Evolutionary conservation across 2,797 vertebrate species (phyloP).

Genomic region (Phaenicophaeus curvirostris): DNA sequence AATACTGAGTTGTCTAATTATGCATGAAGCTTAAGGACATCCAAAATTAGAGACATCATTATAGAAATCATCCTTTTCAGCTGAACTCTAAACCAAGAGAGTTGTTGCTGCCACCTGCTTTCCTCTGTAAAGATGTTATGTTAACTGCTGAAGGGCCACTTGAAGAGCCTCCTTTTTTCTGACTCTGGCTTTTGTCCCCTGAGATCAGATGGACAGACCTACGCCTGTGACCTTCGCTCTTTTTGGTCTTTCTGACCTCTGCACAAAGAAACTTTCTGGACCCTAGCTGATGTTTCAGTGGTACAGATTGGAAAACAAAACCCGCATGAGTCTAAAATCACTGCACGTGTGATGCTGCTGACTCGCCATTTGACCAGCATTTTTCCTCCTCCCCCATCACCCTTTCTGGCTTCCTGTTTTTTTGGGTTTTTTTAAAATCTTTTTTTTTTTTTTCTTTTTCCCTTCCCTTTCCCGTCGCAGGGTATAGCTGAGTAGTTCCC

Average conservation of each 20-base stretch:
- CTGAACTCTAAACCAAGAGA: neutral
- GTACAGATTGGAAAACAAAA: neutral
- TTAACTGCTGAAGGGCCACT: neutral
- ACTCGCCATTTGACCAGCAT: accelerated
- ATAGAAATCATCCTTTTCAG: neutral
- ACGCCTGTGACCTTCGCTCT: neutral
- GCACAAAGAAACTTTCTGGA: neutral
- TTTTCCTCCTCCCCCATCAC: neutral
- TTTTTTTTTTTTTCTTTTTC: neutral
- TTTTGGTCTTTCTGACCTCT: neutral
- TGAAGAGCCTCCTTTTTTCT: neutral
- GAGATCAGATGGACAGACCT: neutral
- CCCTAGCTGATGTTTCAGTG: neutral
- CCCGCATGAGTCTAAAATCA: neutral
- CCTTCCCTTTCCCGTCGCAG: neutral
- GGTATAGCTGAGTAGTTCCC: neutral
- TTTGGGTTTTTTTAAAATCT: neutral
- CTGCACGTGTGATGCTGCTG: neutral
- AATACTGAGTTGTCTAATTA: neutral
- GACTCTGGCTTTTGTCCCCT: neutral
- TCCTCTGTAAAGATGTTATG: neutral
- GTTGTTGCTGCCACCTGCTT: neutral
- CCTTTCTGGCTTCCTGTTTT: slow-evolving; percentile 21
- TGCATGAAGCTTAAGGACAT: slow-evolving; percentile 3
- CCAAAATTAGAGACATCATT: slow-evolving; percentile 21